Base-by-base conservation (phyloP, 2,113 vertebrate genomes). In the Hiodon tergisus region DNA sequence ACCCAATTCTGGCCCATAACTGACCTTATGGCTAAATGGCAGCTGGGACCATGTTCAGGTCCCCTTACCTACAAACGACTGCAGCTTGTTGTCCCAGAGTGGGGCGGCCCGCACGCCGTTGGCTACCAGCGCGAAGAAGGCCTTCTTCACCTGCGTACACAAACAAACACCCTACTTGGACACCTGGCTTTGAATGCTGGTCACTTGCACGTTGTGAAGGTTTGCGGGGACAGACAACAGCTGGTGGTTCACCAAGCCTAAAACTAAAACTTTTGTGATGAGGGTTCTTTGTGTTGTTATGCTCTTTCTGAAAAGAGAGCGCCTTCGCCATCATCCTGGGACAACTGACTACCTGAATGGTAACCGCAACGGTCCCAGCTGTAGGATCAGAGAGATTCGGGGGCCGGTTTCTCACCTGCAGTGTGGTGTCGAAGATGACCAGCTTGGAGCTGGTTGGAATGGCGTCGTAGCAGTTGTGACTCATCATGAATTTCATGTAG, bases 401-500 rank as follows among this genome's bases (percentile, higher is more conserved):
- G 48, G 11, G 7, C 9, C 5, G 54, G 16, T 48, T 6, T 31
- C 83, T 88, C 80, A 93, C 93, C 92, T 94, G 85, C 69, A 94
- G 81, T 0, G 72, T 86, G 60, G 87, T 86, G 69, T 95, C 94
- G 0, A 95, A 94, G 78, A 95, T 87, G 0, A 95, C 90, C 0
- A 95, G 87, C 76, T 95, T 95, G 84, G 93, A 96, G 88, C 96
- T 99, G 85, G 93, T 96, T 52, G 97, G 96, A 85, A 98, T 90
- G 65, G 94, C 93, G 0, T 97, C 94, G 0, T 99, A 99, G 86
- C 97, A 99, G 76, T 84, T 84, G 83, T 96, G 94, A 47, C 89
- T 93, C 81, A 93, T 94, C 95, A 99, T 94, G 87, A 99, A 98
- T 70, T 91, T 89, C 93, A 96, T 94, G 83, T 98, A 98, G 73